Evolutionary conservation across 2,113 vertebrate species (phyloP).

Genomic region (Nothoprocta perdicaria): DNA sequence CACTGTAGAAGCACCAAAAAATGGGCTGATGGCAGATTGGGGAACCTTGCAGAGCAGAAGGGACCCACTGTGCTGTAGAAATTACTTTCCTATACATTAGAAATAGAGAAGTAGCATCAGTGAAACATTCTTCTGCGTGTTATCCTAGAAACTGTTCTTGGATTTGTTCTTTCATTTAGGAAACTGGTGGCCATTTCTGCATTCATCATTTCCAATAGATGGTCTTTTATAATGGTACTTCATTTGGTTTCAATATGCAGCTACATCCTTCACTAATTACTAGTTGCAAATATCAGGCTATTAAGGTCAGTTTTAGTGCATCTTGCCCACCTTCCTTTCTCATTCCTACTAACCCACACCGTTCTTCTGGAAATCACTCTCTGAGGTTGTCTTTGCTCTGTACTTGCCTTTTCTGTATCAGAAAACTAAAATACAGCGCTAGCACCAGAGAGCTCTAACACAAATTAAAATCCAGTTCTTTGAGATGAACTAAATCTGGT

Average conservation of each 20-base stretch:
- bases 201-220: background rate
- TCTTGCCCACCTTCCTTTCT: background rate
- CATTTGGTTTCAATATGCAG: background rate
- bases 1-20: background rate
- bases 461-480: background rate
- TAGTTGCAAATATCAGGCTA: background rate
- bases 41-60: background rate
- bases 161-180: background rate
- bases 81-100: background rate
- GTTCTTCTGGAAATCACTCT: background rate
- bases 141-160: background rate
- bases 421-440: background rate
- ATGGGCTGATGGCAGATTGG: rapidly evolving
- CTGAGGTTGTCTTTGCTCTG: background rate
- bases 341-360: background rate
- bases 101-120: background rate
- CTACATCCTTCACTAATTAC: background rate
- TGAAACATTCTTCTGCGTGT: background rate
- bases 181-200: background rate
- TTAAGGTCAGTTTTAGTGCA: background rate
- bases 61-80: background rate
- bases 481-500: background rate
- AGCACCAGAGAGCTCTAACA: background rate
- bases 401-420: background rate
- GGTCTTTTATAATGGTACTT: background rate